phyloP scores from a whole-genome alignment of 2,113 vertebrate species.

The Peromyscus californicus region DNA sequence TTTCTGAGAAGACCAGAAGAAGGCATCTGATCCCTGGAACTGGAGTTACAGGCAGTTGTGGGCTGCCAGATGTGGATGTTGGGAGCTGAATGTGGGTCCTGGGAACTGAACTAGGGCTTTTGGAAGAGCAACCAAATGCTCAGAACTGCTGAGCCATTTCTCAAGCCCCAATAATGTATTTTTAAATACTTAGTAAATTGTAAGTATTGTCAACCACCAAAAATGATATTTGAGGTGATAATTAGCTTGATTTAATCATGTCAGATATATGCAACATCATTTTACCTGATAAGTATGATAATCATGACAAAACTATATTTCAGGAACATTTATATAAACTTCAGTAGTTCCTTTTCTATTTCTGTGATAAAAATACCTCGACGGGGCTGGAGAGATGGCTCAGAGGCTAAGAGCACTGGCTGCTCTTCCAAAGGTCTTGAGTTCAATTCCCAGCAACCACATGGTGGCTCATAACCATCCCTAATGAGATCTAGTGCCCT shows the following conservation, averaged over 20 bases:
- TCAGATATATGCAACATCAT: background rate
- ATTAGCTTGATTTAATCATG: background rate
- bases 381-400: too few species aligned
- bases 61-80: background rate
- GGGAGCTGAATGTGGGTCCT: too few species aligned
- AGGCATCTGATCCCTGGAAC: background rate
- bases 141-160: background rate
- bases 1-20: background rate
- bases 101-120: background rate
- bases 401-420: too few species aligned
- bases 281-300: background rate
- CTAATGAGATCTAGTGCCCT: too few species aligned
- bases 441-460: too few species aligned
- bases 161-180: background rate
- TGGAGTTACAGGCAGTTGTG: background rate
- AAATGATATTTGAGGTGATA: background rate
- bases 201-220: background rate
- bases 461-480: too few species aligned
- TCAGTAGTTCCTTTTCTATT: background rate
- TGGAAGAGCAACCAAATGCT: background rate
- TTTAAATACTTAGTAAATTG: background rate
- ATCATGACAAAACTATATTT: background rate
- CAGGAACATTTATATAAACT: background rate
- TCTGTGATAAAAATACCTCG: background rate
- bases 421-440: too few species aligned